Conservation (phyloP, 2,888 invertebrate species). For the Mythimna ferrago region DNA sequence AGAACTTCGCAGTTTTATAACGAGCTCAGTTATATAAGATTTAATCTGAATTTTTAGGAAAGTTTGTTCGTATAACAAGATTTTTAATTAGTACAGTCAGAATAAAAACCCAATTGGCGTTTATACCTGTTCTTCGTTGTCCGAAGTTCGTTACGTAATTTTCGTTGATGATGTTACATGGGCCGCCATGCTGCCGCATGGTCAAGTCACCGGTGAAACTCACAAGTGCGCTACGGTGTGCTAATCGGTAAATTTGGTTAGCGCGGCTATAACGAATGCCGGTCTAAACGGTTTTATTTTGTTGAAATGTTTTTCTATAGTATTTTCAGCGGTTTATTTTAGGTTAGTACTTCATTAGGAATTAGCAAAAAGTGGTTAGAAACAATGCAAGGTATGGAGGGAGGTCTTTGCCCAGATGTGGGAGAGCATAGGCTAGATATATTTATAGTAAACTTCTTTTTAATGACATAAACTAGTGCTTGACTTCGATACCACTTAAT, state of each 20-base stretch:
- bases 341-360: background rate
- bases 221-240: background rate
- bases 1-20: constrained; percentile 32
- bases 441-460: too few species aligned
- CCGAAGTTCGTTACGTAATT: constrained; percentile 55
- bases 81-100: constrained; percentile 70
- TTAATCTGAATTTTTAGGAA: constrained; percentile 45
- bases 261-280: constrained; percentile 8
- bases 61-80: constrained; percentile 61
- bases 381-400: too few species aligned
- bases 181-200: constrained; percentile 1
- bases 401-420: too few species aligned
- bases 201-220: constrained; percentile 29
- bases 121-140: constrained; percentile 60
- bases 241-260: constrained; percentile 29
- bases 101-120: constrained; percentile 71
- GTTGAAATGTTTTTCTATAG: constrained; percentile 1
- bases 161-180: constrained; percentile 32
- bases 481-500: too few species aligned
- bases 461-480: too few species aligned
- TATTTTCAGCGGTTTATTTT: constrained; percentile 1
- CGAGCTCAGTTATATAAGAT: constrained; percentile 32
- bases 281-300: constrained; percentile 5
- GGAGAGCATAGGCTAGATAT: too few species aligned
- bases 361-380: too few species aligned